Base-by-base conservation (phyloP, 2,888 invertebrate species). In the Apantesis nais region DNA sequence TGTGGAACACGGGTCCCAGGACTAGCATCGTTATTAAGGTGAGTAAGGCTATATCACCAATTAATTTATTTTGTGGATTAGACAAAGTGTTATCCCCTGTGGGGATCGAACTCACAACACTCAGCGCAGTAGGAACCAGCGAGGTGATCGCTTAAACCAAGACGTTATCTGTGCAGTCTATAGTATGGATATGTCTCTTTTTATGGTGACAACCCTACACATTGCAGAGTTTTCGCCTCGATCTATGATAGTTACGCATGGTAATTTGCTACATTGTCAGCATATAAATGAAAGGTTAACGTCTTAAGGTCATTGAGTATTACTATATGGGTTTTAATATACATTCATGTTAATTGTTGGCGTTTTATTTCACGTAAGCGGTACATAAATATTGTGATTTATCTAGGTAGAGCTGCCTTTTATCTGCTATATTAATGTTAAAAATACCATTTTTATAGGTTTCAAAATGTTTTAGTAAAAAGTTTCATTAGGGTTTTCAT, bases 1-100 rank as follows among this genome's bases (percentile, higher is more conserved):
- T 97, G 9, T 99, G 99, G 99, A 97, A 97, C 86, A 99, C 98
- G 0, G 99, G 99, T 0, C 98, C 98, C 0, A 96, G 97, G 83
- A 97, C 97, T 22, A 96, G 96, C 5, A 93, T 98, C 58, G 96
- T 97, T 69, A 97, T 98, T 58, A 97, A 97, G 93, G 97, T 97
- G 25, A 14, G 25, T 55, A 55, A 2, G n/a, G 7, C 11, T 19
- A 14, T 44, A 3, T 52, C n/a, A 14, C 41, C 2, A 39, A 34
- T 34, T 34, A 34, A 34, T 34, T 34, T 34, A 34, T 5, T 34
- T 34, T 34, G 39, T 11, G 39, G n/a, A n/a, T n/a, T n/a, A n/a
- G n/a, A n/a, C n/a, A n/a, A n/a, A n/a, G n/a, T n/a, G n/a, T n/a
- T n/a, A n/a, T n/a, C n/a, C n/a, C n/a, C n/a, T n/a, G n/a, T n/a